phyloP scores from a whole-genome alignment of 2,888 invertebrate genomes.

The Habroteleia sp. region DNA sequence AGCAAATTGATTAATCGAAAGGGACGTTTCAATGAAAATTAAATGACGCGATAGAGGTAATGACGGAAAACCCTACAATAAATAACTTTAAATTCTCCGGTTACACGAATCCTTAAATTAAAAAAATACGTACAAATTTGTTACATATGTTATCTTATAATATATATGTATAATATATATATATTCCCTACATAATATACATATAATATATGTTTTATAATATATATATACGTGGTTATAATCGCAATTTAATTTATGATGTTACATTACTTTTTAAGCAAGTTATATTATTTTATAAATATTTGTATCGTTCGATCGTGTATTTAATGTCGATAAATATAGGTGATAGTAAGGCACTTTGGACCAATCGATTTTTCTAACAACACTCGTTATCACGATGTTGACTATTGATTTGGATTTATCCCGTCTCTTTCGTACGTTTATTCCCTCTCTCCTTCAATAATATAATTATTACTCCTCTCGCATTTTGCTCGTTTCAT shows the following conservation, averaged over 20 bases:
- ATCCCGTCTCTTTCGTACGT: conserved; percentile 16
- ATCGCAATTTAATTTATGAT: conserved; percentile 70
- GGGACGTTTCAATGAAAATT: conserved; percentile 14
- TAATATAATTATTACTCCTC: conserved; percentile 35
- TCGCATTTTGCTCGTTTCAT: conserved; percentile 17
- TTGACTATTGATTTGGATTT: conserved; percentile 6
- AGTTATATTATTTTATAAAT: conserved; percentile 71
- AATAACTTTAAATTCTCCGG: conserved; percentile 38
- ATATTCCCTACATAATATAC: conserved; percentile 43
- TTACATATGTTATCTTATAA: conserved; percentile 39
- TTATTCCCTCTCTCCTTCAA: conserved; percentile 45
- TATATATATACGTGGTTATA: conserved; percentile 33
- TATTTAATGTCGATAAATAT: conserved; percentile 68
- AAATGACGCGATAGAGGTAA: conserved; percentile 13
- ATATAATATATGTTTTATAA: conserved; percentile 40
- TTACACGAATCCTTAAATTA: conserved; percentile 67
- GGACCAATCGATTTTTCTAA: conserved; percentile 74
- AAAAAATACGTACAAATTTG: conserved; percentile 66
- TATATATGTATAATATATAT: conserved; percentile 10
- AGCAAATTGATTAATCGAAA: conserved; percentile 7
- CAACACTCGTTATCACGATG: conserved; percentile 66
- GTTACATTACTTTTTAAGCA: conserved; percentile 71
- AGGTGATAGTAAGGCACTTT: conserved; percentile 79
- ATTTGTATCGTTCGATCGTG: conserved; percentile 68
- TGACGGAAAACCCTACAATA: conserved; percentile 28